A percentile compares a stretch with the other conserved stretches of the same genome.
Conservation (phyloP, 2,113 vertebrate species). For the Corythoichthys haematopterus region DNA sequence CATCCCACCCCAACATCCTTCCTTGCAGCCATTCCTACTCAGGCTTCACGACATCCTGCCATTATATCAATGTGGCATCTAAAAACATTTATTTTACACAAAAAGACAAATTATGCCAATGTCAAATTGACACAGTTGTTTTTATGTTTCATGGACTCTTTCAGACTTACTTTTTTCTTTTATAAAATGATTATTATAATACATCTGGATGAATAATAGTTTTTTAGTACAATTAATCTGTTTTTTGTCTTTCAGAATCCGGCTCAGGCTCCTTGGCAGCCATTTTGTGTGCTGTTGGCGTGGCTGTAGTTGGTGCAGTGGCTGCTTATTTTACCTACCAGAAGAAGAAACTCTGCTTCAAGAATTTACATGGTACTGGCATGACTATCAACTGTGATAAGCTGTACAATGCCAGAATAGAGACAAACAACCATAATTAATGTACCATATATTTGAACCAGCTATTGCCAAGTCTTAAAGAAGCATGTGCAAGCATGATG, state of each 20-base stretch:
- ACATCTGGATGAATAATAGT: not conserved
- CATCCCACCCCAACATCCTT: not conserved
- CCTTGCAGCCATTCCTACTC: not conserved
- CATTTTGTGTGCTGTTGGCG: constrained; percentile 70
- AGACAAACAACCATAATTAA: not conserved
- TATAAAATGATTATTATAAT: no score
- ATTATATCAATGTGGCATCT: constrained; percentile 13
- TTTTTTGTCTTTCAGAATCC: constrained; percentile 13
- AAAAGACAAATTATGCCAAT: not conserved
- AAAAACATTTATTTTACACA: not conserved
- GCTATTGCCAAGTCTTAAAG: not conserved
- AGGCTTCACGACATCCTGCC: constrained; percentile 6
- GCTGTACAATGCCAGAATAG: not conserved
- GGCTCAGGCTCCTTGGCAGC: constrained; percentile 68
- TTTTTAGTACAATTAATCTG: not conserved
- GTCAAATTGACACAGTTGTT: not conserved
- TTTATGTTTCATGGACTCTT: not conserved
- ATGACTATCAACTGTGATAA: constrained; percentile 13
- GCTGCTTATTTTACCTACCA: constrained; percentile 83
- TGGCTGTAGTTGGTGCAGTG: constrained; percentile 73
- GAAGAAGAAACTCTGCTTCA: constrained; percentile 90
- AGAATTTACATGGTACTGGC: constrained; percentile 56
- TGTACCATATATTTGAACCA: not conserved
- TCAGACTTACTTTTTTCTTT: constrained; percentile 3
- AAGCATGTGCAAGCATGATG: not conserved